Evolutionary conservation across 2,113 vertebrate species (phyloP), one percentile per base, ranked within the genome.

Genomic region (Odocoileus hemionus): DNA sequence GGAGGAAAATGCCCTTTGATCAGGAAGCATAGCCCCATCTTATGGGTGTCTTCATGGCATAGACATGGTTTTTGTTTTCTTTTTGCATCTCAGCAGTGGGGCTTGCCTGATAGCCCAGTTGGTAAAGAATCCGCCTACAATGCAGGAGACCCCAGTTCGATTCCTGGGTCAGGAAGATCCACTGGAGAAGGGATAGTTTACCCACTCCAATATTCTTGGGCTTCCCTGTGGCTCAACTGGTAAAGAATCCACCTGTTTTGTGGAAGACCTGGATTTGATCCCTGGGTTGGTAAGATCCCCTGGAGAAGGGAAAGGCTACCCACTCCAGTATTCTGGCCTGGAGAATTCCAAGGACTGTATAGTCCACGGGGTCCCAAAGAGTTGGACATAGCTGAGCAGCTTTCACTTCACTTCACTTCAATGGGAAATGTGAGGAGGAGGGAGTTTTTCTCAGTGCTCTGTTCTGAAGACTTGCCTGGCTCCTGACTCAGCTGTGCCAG

Each of bases 41-140:
- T 9, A 9, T 43, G 28, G 82, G 0, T 5, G 0, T 25, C 30
- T 58, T 25, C 43, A 1, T 16, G 52, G 60, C 43, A 19, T 1
- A 16, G 23, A 15, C 1, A 1, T 15, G 67, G 2, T 19, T 54
- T 36, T 30, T 52, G 28, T 89, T 39, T 50, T 54, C 26, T n/a
- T 36, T 74, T 25, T 25, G 88, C 2, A 1, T 54, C 58, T 76
- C 43, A 45, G 9, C 61, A 70, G n/a, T 6, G 67, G 19, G 67
- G 19, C 67, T 70, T 70, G n/a, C 67, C 67, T 70, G 10, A 21
- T 23, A 23, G n/a, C n/a, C 12, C 67, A 70, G 67, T 23, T 70
- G 67, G 67, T 70, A 70, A 70, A 39, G 67, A 70, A 39, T 70
- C 36, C 10, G 1, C 67, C 67, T 39, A 19, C 67, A 70, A 6